Evolutionary conservation across 1,140 invertebrate species (phyloP), one percentile per base, ranked within the genome.

Genomic region (Temnothorax nylanderi): DNA sequence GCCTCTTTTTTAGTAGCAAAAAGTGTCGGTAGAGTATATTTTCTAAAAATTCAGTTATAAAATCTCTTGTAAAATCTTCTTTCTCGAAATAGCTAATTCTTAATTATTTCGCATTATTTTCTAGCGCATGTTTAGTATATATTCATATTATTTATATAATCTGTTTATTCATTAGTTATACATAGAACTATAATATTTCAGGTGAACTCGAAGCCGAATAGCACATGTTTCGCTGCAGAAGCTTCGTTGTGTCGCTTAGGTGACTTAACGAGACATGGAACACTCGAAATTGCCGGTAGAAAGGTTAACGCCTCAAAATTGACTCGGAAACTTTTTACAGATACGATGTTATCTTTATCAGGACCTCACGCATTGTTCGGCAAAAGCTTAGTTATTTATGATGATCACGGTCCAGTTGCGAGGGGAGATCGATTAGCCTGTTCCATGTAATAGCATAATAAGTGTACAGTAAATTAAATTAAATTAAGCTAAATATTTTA

Each of bases 391-490:
- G 98, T 99, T 0, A 97, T 99, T 60, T 98, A 98, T 90, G 98
- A 98, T 94, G 98, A 99, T 92, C 96, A 97, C 93, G 98, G 98
- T 4, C 98, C 98, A 1, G 97, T 97, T 87, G 98, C 98, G 0
- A 95, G 98, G 85, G 98, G 98, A 13, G 97, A 98, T 93, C 95
- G 98, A 89, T 95, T 99, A 91, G 98, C 98, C 0, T 99, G 99
- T 95, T 97, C 98, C 21, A 96, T 96, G 98, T 98, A 95, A 92
- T 93, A 87, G n/a, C 32, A 26, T 51, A 78, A n/a, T 47, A 37
- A 21, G 49, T 34, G 11, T 8, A 49, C 2, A 47, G 18, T 71
- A 58, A 44, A 44, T 85, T 60, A 69, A 58, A 44, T 44, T 16
- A 64, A 18, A 60, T 47, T 60, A 56, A 51, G 47, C 13, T 34